These are phyloP conservation scores for Pyxicephalus adspersus DNA, from an alignment of 2,113 vertebrate species.

Conservation along the genomic window DNA sequence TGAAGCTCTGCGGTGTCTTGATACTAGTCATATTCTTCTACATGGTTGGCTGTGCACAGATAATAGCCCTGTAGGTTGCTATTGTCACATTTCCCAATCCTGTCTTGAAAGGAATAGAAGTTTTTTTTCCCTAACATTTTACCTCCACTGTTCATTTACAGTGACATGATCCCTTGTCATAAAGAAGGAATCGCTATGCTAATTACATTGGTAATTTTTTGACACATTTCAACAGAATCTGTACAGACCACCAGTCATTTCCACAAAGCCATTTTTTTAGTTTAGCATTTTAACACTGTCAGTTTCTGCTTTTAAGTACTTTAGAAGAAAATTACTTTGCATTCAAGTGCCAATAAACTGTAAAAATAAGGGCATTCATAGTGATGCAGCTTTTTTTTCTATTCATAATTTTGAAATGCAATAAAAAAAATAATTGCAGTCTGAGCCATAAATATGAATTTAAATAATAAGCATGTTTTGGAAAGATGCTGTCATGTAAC, in stretches of 20 bases:
- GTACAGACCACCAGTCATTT: slow-evolving; percentile 30
- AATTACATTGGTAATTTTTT: slow-evolving; percentile 43
- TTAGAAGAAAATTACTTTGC: slow-evolving; percentile 38
- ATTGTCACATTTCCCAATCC: neutral
- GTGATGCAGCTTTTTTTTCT: neutral
- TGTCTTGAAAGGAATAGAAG: neutral
- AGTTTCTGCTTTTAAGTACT: slow-evolving; percentile 36
- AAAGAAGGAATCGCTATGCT: slow-evolving; percentile 42
- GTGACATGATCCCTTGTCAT: slow-evolving; percentile 36
- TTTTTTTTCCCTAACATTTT: slow-evolving; percentile 14
- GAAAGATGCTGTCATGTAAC: neutral
- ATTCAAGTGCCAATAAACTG: slow-evolving; percentile 44
- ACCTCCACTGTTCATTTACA: slow-evolving; percentile 19
- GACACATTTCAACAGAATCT: slow-evolving; percentile 10
- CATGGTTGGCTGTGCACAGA: neutral
- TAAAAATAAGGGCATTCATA: slow-evolving; percentile 10
- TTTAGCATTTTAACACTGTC: slow-evolving; percentile 44
- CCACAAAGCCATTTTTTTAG: slow-evolving; percentile 12
- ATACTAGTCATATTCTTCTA: neutral
- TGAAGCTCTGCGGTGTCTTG: neutral
- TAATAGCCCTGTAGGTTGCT: neutral
- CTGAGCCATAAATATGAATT: slow-evolving; percentile 35
- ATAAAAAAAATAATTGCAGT: slow-evolving; percentile 31
- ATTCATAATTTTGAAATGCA: slow-evolving; percentile 20
- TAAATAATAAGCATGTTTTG: slow-evolving; percentile 2